phyloP scores from a whole-genome alignment of 2,888 invertebrate species.

The Pterobdella sp. region DNA sequence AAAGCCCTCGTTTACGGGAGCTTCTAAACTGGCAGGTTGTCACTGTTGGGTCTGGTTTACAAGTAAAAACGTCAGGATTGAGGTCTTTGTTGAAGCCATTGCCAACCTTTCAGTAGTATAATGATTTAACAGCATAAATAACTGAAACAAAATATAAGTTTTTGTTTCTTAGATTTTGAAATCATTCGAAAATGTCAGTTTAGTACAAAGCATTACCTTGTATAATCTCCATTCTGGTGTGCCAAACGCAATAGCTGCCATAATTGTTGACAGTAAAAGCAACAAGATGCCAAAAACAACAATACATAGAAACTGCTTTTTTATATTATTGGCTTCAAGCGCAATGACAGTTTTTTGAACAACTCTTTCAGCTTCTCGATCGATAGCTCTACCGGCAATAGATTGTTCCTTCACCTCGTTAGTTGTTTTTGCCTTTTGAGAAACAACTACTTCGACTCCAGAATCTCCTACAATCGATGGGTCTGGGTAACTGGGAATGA shows the following conservation, averaged over 20 bases:
- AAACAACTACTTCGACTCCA: background rate
- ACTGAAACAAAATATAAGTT: background rate
- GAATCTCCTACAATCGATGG: background rate
- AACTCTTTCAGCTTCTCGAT: conserved; percentile 14
- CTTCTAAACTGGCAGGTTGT: conserved; percentile 12
- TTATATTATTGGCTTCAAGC: conserved; percentile 9
- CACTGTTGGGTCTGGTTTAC: background rate
- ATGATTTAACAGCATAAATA: background rate
- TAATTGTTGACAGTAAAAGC: conserved; percentile 1
- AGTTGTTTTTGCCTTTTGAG: background rate
- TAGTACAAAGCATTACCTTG: conserved; percentile 1
- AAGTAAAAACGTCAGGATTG: background rate
- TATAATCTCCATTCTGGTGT: conserved; percentile 28
- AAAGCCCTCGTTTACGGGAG: conserved; percentile 19
- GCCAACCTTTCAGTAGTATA: background rate
- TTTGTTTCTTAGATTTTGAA: background rate
- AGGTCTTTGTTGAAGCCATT: background rate
- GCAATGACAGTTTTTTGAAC: conserved; percentile 17
- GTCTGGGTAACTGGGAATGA: too few relatives aligned
- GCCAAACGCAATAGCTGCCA: conserved; percentile 15
- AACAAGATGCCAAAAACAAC: conserved; percentile 10
- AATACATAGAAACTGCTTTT: conserved; percentile 6
- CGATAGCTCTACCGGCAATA: background rate
- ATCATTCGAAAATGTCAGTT: background rate
- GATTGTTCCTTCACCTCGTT: background rate